Conservation (phyloP, 2,797 vertebrate genomes). For the Onychomys arenicola region DNA sequence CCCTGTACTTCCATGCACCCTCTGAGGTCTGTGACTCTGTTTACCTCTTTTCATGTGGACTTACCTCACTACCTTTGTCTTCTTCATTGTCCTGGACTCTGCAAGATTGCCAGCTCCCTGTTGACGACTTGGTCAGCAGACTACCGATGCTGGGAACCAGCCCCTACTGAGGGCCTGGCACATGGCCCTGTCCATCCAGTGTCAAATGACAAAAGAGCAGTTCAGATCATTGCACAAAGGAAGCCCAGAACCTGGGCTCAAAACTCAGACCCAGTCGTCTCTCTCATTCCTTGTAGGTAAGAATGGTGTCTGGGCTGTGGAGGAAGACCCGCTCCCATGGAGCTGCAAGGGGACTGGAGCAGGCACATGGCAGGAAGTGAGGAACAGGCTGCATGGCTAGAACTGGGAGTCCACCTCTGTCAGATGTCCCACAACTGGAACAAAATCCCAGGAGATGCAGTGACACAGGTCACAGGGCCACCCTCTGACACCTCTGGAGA, state of each 20-base stretch:
- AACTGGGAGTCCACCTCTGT: not conserved
- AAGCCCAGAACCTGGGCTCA: not conserved
- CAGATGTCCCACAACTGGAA: not conserved
- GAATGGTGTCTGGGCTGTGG: not conserved
- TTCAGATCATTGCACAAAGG: not conserved
- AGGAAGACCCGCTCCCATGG: not conserved
- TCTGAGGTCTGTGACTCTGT: not conserved
- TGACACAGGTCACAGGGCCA: not conserved
- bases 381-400: not conserved
- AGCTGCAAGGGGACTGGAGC: not conserved
- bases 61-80: not conserved
- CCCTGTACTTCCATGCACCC: not conserved
- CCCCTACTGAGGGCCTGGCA: not conserved
- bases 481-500: not conserved
- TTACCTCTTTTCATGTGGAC: not conserved
- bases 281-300: not conserved
- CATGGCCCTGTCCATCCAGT: not conserved
- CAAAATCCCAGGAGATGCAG: not conserved
- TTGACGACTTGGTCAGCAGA: not conserved
- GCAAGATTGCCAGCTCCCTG: not conserved
- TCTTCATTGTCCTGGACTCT: not conserved
- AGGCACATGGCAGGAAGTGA: not conserved
- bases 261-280: not conserved
- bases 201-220: not conserved
- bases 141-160: not conserved